phyloP scores from a whole-genome alignment of 30 jellyfish, hydroid and myxozoan genomes.

The Cassiopea xamachana region DNA sequence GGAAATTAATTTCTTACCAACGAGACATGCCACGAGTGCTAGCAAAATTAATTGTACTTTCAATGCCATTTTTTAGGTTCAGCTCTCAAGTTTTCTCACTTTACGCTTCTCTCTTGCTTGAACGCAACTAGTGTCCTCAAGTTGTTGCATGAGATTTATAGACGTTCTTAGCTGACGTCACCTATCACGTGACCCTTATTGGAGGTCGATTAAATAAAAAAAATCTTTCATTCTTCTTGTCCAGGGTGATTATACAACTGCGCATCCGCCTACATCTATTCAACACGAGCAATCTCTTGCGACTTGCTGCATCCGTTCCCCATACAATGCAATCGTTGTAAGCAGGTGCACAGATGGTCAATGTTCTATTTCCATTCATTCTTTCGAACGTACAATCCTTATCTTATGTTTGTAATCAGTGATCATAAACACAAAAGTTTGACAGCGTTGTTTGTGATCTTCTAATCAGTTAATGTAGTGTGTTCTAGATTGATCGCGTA shows the following conservation, averaged over 20 bases:
- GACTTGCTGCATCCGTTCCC: conserved; percentile 14
- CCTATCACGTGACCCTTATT: too few relatives aligned
- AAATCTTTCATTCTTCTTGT: neutral
- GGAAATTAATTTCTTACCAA: neutral
- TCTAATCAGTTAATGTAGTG: too few relatives aligned
- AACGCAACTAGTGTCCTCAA: too few relatives aligned
- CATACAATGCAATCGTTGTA: conserved; percentile 5
- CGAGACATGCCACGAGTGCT: neutral
- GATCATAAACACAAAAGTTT: neutral
- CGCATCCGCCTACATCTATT: conserved; percentile 3
- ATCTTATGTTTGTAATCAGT: neutral
- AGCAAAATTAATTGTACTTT: neutral
- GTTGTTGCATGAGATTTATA: neutral
- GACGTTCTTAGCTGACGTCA: too few relatives aligned
- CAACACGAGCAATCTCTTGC: conserved; percentile 1
- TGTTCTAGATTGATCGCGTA: too few relatives aligned
- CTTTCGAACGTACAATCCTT: neutral
- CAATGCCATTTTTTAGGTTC: neutral
- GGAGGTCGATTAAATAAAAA: too few relatives aligned
- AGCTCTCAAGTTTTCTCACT: neutral
- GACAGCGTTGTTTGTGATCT: too few relatives aligned
- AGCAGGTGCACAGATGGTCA: conserved; percentile 21
- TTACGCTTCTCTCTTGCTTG: neutral
- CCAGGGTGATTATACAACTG: neutral
- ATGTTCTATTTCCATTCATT: neutral